These are phyloP conservation scores for Alloplasta piceator DNA, from an alignment of 2,888 invertebrate genomes.

Conservation along the genomic window DNA sequence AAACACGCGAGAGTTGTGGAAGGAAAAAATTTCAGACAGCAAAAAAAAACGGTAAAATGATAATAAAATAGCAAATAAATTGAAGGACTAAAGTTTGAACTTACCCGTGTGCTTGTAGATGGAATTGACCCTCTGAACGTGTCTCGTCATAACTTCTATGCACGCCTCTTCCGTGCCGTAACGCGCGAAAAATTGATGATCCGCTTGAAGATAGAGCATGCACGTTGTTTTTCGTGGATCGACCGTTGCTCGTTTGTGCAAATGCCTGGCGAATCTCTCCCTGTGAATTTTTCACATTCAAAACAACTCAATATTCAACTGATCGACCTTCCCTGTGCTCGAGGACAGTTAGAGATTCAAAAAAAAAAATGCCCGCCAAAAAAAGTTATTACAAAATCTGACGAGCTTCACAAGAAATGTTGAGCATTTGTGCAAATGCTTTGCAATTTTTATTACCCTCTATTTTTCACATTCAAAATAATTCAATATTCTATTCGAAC, in stretches of 20 bases:
- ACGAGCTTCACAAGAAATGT: no score
- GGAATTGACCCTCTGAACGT: constrained; percentile 96
- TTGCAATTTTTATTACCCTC: no score
- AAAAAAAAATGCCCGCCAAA: no score
- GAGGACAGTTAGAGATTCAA: no score
- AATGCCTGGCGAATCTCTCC: constrained; percentile 77
- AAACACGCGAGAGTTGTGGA: constrained; percentile 5
- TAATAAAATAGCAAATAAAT: not conserved
- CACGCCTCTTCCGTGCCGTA: constrained; percentile 97
- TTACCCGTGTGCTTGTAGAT: constrained; percentile 94
- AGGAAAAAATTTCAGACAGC: not conserved
- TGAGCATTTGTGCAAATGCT: no score
- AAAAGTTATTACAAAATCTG: no score
- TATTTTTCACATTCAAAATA: no score
- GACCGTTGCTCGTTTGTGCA: constrained; percentile 86
- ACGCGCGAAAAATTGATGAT: constrained; percentile 97
- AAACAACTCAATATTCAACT: not conserved
- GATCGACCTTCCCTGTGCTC: no score
- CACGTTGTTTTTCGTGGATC: constrained; percentile 96
- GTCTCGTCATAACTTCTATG: constrained; percentile 97
- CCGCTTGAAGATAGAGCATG: constrained; percentile 97
- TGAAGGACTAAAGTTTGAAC: constrained; percentile 54
- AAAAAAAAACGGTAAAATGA: not conserved
- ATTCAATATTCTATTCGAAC: no score
- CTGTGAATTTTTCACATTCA: constrained; percentile 62